phyloP scores from a whole-genome alignment of 2,888 invertebrate genomes.

The Slavum lentiscoides region DNA sequence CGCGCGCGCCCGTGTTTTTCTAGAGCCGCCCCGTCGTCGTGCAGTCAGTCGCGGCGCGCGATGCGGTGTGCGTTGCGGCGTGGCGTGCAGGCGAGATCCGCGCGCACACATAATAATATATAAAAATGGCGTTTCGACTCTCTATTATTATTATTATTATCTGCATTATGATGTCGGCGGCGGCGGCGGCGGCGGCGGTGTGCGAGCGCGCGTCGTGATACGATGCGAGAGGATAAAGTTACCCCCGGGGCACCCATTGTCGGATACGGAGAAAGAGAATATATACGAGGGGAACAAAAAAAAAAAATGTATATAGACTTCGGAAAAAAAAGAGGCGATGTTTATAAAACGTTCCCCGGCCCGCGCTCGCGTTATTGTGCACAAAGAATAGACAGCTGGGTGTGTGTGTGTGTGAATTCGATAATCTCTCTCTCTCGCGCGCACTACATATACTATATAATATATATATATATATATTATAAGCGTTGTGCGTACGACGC shows the following conservation, averaged over 20 bases:
- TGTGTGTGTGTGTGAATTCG: neutral
- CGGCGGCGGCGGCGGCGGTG: too few species aligned
- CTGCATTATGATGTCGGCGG: neutral
- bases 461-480: too few species aligned
- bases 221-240: conserved; percentile 51
- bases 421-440: neutral
- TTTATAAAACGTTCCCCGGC: neutral
- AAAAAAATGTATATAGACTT: conserved; percentile 6
- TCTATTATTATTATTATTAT: conserved; percentile 21
- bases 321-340: conserved; percentile 18
- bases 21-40: neutral
- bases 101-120: neutral
- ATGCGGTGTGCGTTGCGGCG: too few species aligned
- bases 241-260: conserved; percentile 44
- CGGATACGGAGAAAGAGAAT: neutral
- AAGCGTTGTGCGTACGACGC: neutral
- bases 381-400: conserved; percentile 48
- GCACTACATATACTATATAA: neutral
- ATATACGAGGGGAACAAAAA: neutral
- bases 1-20: neutral
- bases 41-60: neutral
- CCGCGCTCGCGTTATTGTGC: neutral
- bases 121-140: conserved; percentile 53
- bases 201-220: conserved; percentile 31
- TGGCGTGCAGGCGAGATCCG: too few species aligned